A percentile compares a stretch with the other conserved stretches of the same genome.
These are phyloP conservation scores for Strigops habroptila DNA, from an alignment of 2,113 vertebrate species.

Conservation along the genomic window DNA sequence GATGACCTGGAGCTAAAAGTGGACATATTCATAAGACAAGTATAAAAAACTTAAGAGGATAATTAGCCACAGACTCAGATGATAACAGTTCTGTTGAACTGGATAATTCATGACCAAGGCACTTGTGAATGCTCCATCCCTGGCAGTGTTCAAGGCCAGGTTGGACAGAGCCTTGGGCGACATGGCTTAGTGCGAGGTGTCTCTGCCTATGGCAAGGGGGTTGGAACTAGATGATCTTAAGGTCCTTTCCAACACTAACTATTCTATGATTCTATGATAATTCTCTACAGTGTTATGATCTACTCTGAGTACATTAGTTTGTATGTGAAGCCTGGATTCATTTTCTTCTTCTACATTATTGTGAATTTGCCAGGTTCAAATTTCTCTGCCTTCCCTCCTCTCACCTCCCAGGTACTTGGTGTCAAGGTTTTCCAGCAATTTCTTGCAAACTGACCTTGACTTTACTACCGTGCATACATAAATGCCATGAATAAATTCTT, in stretches of 20 bases:
- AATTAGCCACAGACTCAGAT: neutral
- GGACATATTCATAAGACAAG: neutral
- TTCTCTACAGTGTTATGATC: neutral
- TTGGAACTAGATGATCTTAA: no score
- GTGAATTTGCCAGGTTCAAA: neutral
- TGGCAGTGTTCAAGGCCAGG: no score
- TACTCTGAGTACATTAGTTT: neutral
- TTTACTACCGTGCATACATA: neutral
- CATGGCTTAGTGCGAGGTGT: no score
- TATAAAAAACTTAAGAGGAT: neutral
- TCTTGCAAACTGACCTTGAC: neutral
- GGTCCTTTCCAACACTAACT: no score
- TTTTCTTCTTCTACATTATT: neutral
- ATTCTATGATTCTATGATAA: neutral
- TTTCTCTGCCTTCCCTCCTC: neutral
- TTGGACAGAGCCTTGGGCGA: no score
- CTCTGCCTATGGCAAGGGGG: no score
- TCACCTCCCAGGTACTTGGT: accelerated
- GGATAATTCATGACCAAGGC: neutral
- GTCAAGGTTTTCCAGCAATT: neutral
- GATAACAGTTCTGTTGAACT: neutral
- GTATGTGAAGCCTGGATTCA: neutral
- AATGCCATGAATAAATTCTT: neutral
- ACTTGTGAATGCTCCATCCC: no score
- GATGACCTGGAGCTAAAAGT: neutral